Percentiles rank a stretch among this genome's conserved stretches.
Conservation (phyloP, 1,140 invertebrate genomes). For the Branchinecta lindahli region DNA sequence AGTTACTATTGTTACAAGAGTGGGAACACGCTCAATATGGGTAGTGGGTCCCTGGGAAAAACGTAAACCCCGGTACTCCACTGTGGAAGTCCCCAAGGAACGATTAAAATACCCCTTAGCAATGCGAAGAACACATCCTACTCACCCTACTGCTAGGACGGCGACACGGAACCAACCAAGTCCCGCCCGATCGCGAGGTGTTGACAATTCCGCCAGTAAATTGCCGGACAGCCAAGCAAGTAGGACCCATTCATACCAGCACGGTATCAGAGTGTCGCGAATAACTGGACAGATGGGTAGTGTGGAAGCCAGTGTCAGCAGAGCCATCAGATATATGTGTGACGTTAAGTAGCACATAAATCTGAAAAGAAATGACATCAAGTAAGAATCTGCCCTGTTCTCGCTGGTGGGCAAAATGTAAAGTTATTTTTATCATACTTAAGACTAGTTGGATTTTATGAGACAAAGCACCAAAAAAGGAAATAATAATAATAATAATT, state of each 20-base stretch:
- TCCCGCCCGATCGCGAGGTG: conserved; percentile 86
- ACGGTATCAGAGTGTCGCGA: conserved; percentile 32
- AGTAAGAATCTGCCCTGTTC: too few species aligned
- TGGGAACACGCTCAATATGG: too few species aligned
- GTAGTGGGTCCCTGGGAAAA: too few species aligned
- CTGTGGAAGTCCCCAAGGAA: too few species aligned
- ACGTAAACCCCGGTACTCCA: too few species aligned
- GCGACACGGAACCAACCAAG: conserved; percentile 58
- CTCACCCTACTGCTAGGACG: conserved; percentile 10
- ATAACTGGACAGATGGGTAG: conserved; percentile 52
- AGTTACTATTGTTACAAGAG: too few species aligned
- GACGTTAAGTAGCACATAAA: conserved; percentile 98
- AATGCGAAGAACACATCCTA: neutral
- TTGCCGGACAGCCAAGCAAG: conserved; percentile 90
- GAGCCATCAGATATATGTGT: conserved; percentile 89
- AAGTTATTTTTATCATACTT: too few species aligned
- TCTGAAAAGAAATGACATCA: conserved; percentile 31
- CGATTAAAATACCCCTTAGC: neutral
- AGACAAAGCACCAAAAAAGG: too few species aligned
- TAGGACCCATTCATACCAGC: conserved; percentile 83
- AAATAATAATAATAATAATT: too few species aligned
- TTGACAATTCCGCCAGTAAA: conserved; percentile 86
- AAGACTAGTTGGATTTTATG: too few species aligned
- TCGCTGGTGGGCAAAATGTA: too few species aligned
- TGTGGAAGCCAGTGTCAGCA: conserved; percentile 78